Percentiles rank a stretch among this genome's conserved stretches.
Evolutionary conservation across 2,113 vertebrate species (phyloP).

Genomic region (Hypocryptadius cinnamomeus): DNA sequence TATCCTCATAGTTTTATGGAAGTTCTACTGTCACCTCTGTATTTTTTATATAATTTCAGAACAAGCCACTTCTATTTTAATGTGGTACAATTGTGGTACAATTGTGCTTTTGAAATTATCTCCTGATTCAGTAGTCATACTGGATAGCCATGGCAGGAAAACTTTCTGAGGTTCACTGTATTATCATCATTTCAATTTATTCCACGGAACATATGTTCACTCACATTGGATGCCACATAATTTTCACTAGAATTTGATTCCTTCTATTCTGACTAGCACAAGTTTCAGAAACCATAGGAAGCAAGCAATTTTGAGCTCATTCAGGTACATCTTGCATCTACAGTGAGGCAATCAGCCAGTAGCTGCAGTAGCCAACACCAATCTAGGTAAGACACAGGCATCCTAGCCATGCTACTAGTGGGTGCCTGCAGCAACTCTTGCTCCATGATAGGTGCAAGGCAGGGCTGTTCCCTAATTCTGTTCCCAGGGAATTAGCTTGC

Average conservation of each 20-base stretch:
- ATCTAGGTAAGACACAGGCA: neutral
- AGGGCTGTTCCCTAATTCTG: neutral
- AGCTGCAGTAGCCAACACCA: neutral
- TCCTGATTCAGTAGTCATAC: neutral
- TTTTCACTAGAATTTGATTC: neutral
- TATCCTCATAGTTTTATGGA: neutral
- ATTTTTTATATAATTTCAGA: neutral
- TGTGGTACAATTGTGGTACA: neutral
- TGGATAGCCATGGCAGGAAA: neutral
- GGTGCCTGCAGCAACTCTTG: neutral
- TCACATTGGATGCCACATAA: neutral
- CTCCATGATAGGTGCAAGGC: neutral
- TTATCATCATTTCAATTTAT: neutral
- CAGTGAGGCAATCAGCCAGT: neutral
- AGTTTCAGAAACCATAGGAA: neutral
- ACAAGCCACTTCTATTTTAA: neutral
- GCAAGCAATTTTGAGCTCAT: neutral
- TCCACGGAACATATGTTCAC: neutral
- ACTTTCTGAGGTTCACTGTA: neutral
- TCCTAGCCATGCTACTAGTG: neutral
- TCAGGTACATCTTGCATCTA: neutral
- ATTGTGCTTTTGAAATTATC: neutral
- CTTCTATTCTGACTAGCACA: neutral
- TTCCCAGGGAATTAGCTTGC: neutral
- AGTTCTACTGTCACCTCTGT: neutral